phyloP scores from a whole-genome alignment of 2,888 invertebrate genomes.

The Xanthia togata region DNA sequence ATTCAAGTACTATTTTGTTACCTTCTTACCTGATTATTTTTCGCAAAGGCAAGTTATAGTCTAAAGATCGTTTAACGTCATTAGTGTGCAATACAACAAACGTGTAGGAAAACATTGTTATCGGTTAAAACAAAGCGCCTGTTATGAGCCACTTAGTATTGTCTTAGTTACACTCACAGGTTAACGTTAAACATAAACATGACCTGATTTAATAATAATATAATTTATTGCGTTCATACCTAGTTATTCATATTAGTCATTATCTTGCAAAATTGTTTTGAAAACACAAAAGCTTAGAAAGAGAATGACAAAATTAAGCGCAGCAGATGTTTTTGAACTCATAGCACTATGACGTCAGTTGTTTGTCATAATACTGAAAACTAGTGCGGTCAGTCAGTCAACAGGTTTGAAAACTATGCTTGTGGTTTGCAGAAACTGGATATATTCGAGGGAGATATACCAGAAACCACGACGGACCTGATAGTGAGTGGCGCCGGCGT shows the following conservation, averaged over 20 bases:
- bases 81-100: conserved; percentile 20
- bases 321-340: conserved; percentile 38
- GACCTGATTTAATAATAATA: conserved; percentile 46
- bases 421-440: conserved; percentile 84
- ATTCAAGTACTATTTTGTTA: conserved; percentile 2
- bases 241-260: conserved; percentile 34
- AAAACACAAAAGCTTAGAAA: conserved; percentile 11
- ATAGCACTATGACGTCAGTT: conserved; percentile 23
- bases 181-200: conserved; percentile 57
- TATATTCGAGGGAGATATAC: conserved; percentile 88
- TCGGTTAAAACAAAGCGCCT: conserved; percentile 50
- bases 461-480: conserved; percentile 90
- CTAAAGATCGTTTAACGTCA: conserved; percentile 24
- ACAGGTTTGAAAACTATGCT: conserved; percentile 36
- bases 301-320: conserved; percentile 16
- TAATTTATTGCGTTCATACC: conserved; percentile 5
- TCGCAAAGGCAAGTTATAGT: conserved; percentile 8
- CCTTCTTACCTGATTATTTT: neutral
- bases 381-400: conserved; percentile 30
- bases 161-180: conserved; percentile 50
- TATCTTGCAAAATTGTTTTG: conserved; percentile 10
- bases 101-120: conserved; percentile 53
- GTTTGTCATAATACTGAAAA: conserved; percentile 38
- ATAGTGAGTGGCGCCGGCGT: conserved; percentile 90
- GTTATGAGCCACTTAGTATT: conserved; percentile 59